Conservation (phyloP, 1,140 invertebrate genomes). For the Brachionus paranguensis region DNA sequence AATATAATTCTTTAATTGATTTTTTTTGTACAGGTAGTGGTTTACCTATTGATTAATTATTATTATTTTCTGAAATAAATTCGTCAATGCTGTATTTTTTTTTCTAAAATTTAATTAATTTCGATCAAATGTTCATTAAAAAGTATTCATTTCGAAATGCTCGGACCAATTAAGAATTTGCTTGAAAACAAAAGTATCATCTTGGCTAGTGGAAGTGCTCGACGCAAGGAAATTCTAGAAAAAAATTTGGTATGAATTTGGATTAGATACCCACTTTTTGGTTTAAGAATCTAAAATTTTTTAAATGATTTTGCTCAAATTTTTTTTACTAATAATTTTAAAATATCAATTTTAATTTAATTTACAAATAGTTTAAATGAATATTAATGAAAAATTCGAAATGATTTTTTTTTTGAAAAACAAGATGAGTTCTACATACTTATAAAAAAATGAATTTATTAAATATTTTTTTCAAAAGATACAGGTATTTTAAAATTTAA, state of each 20-base stretch:
- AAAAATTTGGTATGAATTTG: neutral
- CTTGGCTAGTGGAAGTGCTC: conserved; percentile 23
- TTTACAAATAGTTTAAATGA: too few species aligned
- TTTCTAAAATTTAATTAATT: neutral
- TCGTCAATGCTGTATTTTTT: neutral
- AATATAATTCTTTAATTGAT: neutral
- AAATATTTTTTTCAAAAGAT: too few species aligned
- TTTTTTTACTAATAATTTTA: too few species aligned
- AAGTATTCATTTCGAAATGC: neutral
- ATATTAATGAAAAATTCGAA: too few species aligned
- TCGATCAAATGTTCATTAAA: neutral
- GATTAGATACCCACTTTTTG: neutral
- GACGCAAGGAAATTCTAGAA: conserved; percentile 12
- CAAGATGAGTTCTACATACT: too few species aligned
- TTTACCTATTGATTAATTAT: neutral
- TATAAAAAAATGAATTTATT: too few species aligned
- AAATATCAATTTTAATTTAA: too few species aligned
- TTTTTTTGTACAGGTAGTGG: neutral
- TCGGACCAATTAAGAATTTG: conserved; percentile 10
- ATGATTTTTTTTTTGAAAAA: too few species aligned
- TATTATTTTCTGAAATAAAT: neutral
- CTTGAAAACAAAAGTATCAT: conserved; percentile 18
- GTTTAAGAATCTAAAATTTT: neutral
- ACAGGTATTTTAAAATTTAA: too few species aligned
- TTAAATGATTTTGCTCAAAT: neutral